phyloP scores from a whole-genome alignment of 2,888 invertebrate genomes.

The Pinctada fucata region DNA sequence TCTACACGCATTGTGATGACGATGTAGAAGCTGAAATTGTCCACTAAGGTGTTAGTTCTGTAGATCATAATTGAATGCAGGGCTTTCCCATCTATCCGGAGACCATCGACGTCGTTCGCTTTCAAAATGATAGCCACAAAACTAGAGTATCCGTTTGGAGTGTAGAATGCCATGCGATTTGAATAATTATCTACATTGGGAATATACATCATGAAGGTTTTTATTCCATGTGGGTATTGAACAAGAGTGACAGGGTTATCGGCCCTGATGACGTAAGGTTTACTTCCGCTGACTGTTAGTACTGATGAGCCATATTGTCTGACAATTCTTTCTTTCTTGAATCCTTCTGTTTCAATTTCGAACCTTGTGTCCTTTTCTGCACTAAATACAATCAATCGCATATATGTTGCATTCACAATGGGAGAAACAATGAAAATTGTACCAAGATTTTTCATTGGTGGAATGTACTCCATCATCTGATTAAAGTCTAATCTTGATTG shows the following conservation, averaged over 20 bases:
- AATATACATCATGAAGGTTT: neutral
- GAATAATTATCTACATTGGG: constrained; percentile 9
- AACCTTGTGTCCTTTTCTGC: too few relatives aligned
- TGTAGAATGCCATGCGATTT: constrained; percentile 1
- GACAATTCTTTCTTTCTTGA: too few relatives aligned
- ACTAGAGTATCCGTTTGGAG: constrained; percentile 1
- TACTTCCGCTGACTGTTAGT: neutral
- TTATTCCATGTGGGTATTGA: neutral
- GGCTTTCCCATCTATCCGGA: neutral
- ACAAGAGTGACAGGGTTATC: constrained; percentile 5
- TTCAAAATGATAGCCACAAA: neutral
- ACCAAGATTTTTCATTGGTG: neutral
- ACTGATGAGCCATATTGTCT: neutral
- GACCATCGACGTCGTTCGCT: neutral
- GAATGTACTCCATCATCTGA: constrained; percentile 14
- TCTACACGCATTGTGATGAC: constrained; percentile 3
- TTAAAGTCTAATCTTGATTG: constrained; percentile 5
- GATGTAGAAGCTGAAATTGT: constrained; percentile 3
- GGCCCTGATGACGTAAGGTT: neutral
- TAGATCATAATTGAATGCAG: neutral
- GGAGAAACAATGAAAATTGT: constrained; percentile 10
- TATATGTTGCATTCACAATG: constrained; percentile 5
- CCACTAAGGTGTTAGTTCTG: neutral
- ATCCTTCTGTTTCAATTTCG: too few relatives aligned
- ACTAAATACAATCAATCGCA: neutral